Conservation (phyloP, 1,140 invertebrate genomes). For the Cheumatopsyche charites region DNA sequence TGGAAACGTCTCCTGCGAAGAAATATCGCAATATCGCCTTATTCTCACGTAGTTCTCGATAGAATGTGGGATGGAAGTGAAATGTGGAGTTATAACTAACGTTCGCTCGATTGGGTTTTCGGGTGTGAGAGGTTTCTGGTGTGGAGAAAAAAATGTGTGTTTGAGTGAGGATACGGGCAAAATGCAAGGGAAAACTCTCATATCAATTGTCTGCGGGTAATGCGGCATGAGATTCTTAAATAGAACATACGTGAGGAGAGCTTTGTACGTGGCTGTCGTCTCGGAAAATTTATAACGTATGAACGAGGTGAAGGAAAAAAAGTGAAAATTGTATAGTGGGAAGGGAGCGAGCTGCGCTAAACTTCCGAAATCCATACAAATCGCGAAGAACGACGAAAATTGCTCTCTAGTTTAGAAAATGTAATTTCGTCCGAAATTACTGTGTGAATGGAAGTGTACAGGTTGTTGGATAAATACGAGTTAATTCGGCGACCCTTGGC, state of each 20-base stretch:
- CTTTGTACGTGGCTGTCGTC: conserved; percentile 9
- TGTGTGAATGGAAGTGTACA: background rate
- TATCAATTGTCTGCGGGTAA: conserved; percentile 21
- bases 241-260: conserved; percentile 12
- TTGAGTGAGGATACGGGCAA: background rate
- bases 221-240: conserved; percentile 20
- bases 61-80: conserved; percentile 16
- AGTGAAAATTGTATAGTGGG: too few species aligned
- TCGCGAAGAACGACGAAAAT: too few species aligned
- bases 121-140: background rate
- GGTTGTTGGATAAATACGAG: background rate
- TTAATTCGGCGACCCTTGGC: conserved; percentile 1
- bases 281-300: conserved; percentile 12
- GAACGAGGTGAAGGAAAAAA: too few species aligned
- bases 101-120: conserved; percentile 25
- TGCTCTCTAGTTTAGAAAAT: too few species aligned
- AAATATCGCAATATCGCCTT: too few species aligned
- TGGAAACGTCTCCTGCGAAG: too few species aligned
- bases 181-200: conserved; percentile 15
- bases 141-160: conserved; percentile 24
- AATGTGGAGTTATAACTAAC: conserved; percentile 28
- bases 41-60: background rate
- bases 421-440: background rate
- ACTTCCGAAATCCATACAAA: too few species aligned
- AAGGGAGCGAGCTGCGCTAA: too few species aligned